Evolutionary conservation across 1,140 invertebrate species (phyloP).

Genomic region (Lethocerus indicus): DNA sequence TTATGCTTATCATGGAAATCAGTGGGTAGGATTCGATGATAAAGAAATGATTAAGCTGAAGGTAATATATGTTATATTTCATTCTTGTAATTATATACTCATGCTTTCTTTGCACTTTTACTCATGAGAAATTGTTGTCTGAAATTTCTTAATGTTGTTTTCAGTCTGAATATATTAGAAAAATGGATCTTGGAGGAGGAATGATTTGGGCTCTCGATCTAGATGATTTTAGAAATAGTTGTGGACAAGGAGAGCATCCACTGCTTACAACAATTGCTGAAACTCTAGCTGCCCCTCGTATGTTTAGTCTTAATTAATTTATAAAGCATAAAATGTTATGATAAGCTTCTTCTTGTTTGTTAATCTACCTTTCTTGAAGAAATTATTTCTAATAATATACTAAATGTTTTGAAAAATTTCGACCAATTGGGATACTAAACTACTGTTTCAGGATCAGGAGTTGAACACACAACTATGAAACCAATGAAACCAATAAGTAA

Average conservation of each 20-base stretch:
- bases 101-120: neutral
- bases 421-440: too few species aligned
- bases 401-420: too few species aligned
- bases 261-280: conserved; percentile 49
- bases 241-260: conserved; percentile 57
- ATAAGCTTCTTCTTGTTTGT: too few species aligned
- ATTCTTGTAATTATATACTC: neutral
- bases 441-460: neutral
- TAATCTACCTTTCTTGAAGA: too few species aligned
- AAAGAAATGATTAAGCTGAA: conserved; percentile 59
- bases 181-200: conserved; percentile 61
- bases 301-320: neutral
- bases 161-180: conserved; percentile 47
- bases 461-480: too few species aligned
- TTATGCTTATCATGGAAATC: conserved; percentile 65
- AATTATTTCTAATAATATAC: too few species aligned
- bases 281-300: conserved; percentile 30
- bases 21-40: conserved; percentile 84
- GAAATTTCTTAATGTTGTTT: conserved; percentile 10
- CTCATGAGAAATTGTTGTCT: neutral
- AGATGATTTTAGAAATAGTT: conserved; percentile 36
- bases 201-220: conserved; percentile 77
- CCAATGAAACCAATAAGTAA: too few species aligned
- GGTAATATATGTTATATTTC: conserved; percentile 17
- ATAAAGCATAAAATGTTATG: too few species aligned